A percentile compares a stretch with the other conserved stretches of the same genome.
These are phyloP conservation scores for Achroia grisella DNA, from an alignment of 1,140 invertebrate genomes.

Conservation along the genomic window DNA sequence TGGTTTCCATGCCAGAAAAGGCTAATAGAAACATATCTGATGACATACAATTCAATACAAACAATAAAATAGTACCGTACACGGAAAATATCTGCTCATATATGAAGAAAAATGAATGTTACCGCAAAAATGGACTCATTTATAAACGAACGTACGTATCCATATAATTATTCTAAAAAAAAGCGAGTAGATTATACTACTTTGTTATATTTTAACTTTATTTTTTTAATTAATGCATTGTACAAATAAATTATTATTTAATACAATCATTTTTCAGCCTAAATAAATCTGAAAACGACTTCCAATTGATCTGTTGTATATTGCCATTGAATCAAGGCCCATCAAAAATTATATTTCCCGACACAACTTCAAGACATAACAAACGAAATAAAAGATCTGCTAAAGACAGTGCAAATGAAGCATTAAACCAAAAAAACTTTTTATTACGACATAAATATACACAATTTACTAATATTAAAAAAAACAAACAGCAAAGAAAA, in stretches of 20 bases:
- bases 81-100: constrained; percentile 52
- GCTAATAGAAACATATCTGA: constrained; percentile 3
- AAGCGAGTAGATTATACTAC: no score
- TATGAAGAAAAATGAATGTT: constrained; percentile 35
- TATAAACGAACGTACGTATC: constrained; percentile 12
- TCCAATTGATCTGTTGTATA: constrained; percentile 42
- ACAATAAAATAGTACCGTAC: constrained; percentile 12
- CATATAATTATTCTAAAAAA: not conserved
- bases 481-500: constrained; percentile 10
- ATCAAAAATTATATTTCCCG: constrained; percentile 28
- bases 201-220: no score
- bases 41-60: constrained; percentile 20
- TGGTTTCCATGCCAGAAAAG: not conserved
- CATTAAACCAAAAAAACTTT: constrained; percentile 24
- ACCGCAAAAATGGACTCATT: constrained; percentile 19
- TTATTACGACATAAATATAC: constrained; percentile 17
- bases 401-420: constrained; percentile 13
- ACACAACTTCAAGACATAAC: constrained; percentile 3
- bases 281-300: constrained; percentile 10
- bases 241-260: no score
- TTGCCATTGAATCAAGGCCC: constrained; percentile 21
- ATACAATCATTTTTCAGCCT: constrained; percentile 16
- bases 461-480: not conserved
- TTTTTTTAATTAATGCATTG: no score
- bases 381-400: constrained; percentile 35